Conservation (phyloP, 1,140 invertebrate genomes). For the Reticulitermes speratus region DNA sequence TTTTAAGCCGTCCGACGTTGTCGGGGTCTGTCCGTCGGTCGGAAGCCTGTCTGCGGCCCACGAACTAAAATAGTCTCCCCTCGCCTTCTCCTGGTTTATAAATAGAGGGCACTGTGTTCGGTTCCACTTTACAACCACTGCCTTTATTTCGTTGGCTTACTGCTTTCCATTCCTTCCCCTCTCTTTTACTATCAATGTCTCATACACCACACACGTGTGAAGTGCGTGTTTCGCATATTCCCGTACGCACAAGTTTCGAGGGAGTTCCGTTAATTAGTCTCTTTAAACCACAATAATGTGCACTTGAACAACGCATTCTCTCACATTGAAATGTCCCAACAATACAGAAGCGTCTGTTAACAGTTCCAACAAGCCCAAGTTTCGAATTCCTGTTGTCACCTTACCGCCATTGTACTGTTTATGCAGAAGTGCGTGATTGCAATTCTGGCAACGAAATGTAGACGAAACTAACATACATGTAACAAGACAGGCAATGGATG, state of each 20-base stretch:
- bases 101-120: constrained; percentile 10
- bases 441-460: no score
- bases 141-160: background rate
- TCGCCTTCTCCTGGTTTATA: background rate
- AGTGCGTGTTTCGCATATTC: background rate
- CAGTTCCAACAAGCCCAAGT: no score
- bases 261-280: background rate
- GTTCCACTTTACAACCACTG: background rate
- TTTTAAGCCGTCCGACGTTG: background rate
- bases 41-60: background rate
- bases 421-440: no score
- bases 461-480: no score
- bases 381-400: no score
- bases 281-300: background rate
- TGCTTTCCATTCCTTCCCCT: background rate
- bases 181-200: background rate
- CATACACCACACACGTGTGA: background rate
- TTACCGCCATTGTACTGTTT: no score
- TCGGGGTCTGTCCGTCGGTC: background rate
- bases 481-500: no score
- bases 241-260: background rate
- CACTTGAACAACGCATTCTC: no score
- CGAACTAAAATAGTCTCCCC: constrained; percentile 14
- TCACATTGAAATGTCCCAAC: no score
- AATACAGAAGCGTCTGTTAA: no score